A percentile compares a stretch with the other conserved stretches of the same genome.
Conservation (phyloP, 2,797 vertebrate genomes). For the Lagocephalus sceleratus region DNA sequence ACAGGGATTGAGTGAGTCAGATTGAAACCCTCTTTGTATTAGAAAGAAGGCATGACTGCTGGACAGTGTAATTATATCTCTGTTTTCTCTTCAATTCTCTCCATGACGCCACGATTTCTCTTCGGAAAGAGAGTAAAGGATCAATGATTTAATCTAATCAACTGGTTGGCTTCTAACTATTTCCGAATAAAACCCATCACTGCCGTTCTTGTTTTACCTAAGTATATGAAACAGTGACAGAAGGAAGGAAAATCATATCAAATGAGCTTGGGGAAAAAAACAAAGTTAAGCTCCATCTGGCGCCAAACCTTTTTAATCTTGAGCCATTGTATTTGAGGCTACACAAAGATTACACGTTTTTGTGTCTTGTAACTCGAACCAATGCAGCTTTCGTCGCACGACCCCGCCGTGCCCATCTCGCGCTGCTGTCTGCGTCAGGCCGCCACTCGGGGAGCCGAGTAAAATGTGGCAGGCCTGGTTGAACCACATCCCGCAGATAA, state of each 20-base stretch:
- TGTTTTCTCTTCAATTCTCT: neutral
- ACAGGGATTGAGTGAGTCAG: slow-evolving; percentile 1
- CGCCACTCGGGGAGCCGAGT: slow-evolving; percentile 43
- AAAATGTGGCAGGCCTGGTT: slow-evolving; percentile 71
- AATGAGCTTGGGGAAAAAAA: slow-evolving; percentile 15
- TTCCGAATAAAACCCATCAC: no score
- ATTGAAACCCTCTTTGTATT: neutral
- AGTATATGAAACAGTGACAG: no score
- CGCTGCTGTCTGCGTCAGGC: slow-evolving; percentile 48
- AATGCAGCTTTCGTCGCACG: no score
- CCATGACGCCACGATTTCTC: neutral
- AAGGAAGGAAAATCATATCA: slow-evolving; percentile 3
- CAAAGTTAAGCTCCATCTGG: slow-evolving; percentile 31
- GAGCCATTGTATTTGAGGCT: slow-evolving; percentile 22
- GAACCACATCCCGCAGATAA: slow-evolving; percentile 71
- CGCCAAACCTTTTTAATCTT: slow-evolving; percentile 48
- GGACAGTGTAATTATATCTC: slow-evolving; percentile 15
- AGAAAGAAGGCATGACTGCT: slow-evolving; percentile 18
- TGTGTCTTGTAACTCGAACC: no score
- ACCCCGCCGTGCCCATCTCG: slow-evolving; percentile 5
- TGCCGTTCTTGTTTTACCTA: no score
- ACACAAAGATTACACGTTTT: slow-evolving; percentile 39
- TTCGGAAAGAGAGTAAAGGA: no score
- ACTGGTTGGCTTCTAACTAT: no score
- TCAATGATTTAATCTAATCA: no score